Conservation (phyloP, 2,797 vertebrate genomes). For the Paedocypris micromegethes region DNA sequence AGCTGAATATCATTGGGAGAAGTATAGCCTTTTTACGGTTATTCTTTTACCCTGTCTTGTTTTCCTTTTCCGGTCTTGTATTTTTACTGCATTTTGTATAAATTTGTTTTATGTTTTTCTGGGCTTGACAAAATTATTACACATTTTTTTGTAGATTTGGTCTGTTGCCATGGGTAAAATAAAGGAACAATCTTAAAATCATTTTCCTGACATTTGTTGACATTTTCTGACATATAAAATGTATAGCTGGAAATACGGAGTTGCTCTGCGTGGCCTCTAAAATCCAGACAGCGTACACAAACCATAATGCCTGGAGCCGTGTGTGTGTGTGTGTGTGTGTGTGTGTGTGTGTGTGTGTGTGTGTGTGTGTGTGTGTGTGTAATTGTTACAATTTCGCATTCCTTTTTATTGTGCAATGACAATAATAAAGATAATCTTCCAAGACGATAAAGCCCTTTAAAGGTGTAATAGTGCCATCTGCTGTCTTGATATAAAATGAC, state of each 20-base stretch:
- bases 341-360: too few relatives aligned
- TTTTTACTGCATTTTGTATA: too few relatives aligned
- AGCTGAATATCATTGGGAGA: too few relatives aligned
- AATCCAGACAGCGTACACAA: not conserved
- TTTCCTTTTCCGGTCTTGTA: too few relatives aligned
- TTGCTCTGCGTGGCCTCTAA: not conserved
- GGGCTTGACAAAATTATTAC: not conserved
- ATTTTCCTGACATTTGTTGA: constrained; percentile 35
- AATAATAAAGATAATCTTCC: too few relatives aligned
- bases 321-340: not conserved
- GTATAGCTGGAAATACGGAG: constrained; percentile 1
- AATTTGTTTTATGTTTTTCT: not conserved
- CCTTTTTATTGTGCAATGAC: too few relatives aligned
- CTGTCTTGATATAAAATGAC: not conserved
- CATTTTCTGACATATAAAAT: constrained; percentile 41
- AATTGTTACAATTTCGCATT: too few relatives aligned
- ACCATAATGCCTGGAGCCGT: not conserved
- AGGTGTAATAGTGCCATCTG: constrained; percentile 17
- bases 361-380: too few relatives aligned
- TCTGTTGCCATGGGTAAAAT: constrained; percentile 5
- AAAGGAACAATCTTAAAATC: constrained; percentile 1
- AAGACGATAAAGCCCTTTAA: too few relatives aligned
- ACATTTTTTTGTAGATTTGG: not conserved
- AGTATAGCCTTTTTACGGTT: too few relatives aligned
- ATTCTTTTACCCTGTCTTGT: too few relatives aligned